Conservation (phyloP, 2,888 invertebrate species). For the Venusia cambrica region DNA sequence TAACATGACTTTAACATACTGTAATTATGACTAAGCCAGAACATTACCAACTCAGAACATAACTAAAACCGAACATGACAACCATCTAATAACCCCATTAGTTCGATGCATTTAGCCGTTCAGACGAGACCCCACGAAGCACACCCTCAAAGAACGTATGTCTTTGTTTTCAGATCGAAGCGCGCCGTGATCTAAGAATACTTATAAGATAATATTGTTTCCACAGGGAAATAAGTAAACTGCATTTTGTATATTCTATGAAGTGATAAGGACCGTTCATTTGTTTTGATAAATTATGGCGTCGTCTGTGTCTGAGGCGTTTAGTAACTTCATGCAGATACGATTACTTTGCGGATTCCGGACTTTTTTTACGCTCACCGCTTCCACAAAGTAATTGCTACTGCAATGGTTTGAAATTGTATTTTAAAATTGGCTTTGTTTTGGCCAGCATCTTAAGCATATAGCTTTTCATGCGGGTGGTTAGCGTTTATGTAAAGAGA, state of each 20-base stretch:
- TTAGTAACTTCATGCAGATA: constrained; percentile 65
- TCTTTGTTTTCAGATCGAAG: constrained; percentile 73
- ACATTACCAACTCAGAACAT: no score
- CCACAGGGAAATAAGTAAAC: constrained; percentile 82
- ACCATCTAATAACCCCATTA: no score
- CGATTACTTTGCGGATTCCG: constrained; percentile 78
- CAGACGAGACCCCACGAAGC: background rate
- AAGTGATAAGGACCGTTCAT: constrained; percentile 81
- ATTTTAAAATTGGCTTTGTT: constrained; percentile 70
- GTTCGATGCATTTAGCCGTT: background rate
- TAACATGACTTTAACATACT: no score
- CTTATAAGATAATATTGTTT: constrained; percentile 82
- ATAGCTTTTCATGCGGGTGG: constrained; percentile 70
- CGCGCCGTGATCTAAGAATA: constrained; percentile 81
- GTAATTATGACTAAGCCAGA: no score
- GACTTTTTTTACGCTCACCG: constrained; percentile 79
- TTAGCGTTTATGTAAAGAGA: constrained; percentile 77
- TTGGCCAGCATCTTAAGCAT: constrained; percentile 64
- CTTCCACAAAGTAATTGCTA: constrained; percentile 73
- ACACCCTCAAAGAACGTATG: constrained; percentile 26
- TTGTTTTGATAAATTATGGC: constrained; percentile 79
- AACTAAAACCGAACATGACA: no score
- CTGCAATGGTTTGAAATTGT: constrained; percentile 67
- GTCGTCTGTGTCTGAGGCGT: constrained; percentile 73
- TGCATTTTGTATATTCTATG: constrained; percentile 83